These are phyloP conservation scores for Montipora foliosa DNA, from an alignment of 64 coral and sea anemone species.

Conservation along the genomic window DNA sequence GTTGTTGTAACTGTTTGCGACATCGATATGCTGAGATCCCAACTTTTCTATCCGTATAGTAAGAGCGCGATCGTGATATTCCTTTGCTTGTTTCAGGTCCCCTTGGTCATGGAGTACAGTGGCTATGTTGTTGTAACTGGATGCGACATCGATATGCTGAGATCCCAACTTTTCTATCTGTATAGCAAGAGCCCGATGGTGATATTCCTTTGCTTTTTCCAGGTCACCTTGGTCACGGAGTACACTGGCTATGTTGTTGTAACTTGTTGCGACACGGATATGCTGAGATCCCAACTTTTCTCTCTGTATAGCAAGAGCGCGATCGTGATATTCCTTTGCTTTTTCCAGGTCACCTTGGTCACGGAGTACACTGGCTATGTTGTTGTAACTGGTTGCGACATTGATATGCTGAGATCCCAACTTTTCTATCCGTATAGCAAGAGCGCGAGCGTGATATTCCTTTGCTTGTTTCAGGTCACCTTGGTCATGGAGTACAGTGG, in stretches of 20 bases:
- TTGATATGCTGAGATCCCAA: neutral
- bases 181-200: neutral
- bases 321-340: neutral
- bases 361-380: neutral
- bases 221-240: neutral
- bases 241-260: slow-evolving; percentile 3
- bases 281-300: neutral
- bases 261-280: neutral
- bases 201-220: neutral
- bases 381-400: slow-evolving; percentile 9
- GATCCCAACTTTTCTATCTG: too few species aligned
- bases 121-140: too few species aligned
- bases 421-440: neutral
- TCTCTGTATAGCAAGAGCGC: neutral
- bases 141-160: too few species aligned
- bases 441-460: neutral
- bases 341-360: neutral
- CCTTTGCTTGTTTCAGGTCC: too few species aligned
- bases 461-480: too few species aligned
- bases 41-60: too few species aligned
- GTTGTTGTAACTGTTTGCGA: too few species aligned
- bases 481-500: neutral
- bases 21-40: too few species aligned
- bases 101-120: too few species aligned
- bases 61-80: too few species aligned